Evolutionary conservation across 2,888 invertebrate species (phyloP), one percentile per base, ranked within the genome.

Genomic region (Plagiodera versicolora): DNA sequence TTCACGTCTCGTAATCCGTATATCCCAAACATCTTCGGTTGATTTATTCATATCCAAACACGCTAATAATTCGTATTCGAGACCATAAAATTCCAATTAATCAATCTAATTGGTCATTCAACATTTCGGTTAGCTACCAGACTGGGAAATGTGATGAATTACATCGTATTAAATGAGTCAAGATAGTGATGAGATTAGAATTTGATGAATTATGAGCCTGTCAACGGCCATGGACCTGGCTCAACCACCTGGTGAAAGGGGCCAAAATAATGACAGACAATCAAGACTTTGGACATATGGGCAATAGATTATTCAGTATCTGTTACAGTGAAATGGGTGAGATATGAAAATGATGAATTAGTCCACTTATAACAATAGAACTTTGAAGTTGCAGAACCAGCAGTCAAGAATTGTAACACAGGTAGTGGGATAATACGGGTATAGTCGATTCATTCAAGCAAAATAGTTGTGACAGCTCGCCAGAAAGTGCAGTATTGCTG

Each of bases 221-320:
- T 65, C 59, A 58, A 56, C 54, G 49, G 54, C 56, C 53, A 53
- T 57, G 54, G 53, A 70, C 70, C 70, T 64, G 59, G 61, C 69
- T 70, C 70, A 69, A 63, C 64, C 70, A 70, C 68, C 69, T 70
- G 70, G 67, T 60, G 51, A 32, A 58, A 44, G 53, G 51, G 55
- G 55, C 58, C 30, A n/a, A 20, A 44, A 28, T 50, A 54, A 53
- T 56, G 64, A 64, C 66, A 62, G 62, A 60, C 55, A 60, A 44
- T 48, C 54, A 60, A 53, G 50, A 56, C 56, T 51, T 44, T 51
- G 58, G 58, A 56, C 58, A 62, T 50, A 62, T 47, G 58, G 55
- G 28, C 44, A 35, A 44, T 24, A 20, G 20, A 53, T 53, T 44
- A 14, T 28, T 44, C 16, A 16, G 24, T 14, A 53, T 44, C 18